Percentiles rank a stretch among this genome's conserved stretches.
Evolutionary conservation across 2,797 vertebrate genomes (phyloP).

Genomic region (Cryptoprocta ferox): DNA sequence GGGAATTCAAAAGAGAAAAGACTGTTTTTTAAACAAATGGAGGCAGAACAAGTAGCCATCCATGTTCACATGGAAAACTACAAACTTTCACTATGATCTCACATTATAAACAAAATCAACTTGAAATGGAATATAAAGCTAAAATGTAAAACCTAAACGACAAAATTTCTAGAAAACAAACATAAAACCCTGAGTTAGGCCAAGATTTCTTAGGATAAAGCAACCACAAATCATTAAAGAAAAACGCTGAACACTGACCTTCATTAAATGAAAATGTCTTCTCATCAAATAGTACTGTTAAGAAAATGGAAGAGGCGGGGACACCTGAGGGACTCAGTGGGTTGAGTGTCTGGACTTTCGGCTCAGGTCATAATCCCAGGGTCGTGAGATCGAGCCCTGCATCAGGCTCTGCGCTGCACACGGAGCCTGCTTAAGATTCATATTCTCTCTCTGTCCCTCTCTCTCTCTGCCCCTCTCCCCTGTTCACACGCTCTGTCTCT

Average conservation of each 20-base stretch:
- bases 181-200: neutral
- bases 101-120: neutral
- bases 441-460: no score
- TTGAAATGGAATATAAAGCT: neutral
- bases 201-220: neutral
- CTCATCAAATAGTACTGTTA: neutral
- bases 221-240: neutral
- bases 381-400: no score
- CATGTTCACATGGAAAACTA: neutral
- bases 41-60: neutral
- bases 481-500: no score
- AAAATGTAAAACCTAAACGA: neutral
- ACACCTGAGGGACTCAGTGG: no score
- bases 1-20: neutral
- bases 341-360: no score
- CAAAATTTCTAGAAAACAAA: neutral
- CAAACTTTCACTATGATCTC: neutral
- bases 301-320: neutral
- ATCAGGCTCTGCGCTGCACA: no score
- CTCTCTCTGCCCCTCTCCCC: no score
- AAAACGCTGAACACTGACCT: neutral
- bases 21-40: neutral
- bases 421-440: no score
- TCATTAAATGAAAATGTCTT: neutral
- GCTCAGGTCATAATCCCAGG: no score